These are phyloP conservation scores for Drosophila varians DNA, from an alignment of 1,140 invertebrate species.

Conservation along the genomic window DNA sequence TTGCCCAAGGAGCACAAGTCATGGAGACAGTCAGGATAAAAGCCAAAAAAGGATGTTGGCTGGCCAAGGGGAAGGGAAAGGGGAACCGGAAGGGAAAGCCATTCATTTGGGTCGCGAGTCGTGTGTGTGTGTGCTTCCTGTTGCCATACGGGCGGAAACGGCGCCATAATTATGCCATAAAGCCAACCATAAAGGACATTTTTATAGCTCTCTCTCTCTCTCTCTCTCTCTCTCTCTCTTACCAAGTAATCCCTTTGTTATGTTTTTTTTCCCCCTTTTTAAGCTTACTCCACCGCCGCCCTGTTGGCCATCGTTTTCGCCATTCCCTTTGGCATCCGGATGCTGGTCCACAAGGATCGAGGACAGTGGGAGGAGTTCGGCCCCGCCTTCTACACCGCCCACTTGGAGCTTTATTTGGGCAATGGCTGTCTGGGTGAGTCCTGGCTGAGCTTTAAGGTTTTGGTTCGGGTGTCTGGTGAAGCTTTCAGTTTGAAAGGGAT, in stretches of 20 bases:
- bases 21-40: slow-evolving; percentile 1
- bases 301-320: slow-evolving; percentile 89
- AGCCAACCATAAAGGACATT: slow-evolving; percentile 66
- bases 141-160: slow-evolving; percentile 49
- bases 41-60: slow-evolving; percentile 4
- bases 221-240: background rate
- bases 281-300: slow-evolving; percentile 89
- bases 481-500: background rate
- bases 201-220: slow-evolving; percentile 25
- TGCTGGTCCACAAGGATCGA: slow-evolving; percentile 87
- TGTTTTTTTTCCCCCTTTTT: background rate
- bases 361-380: slow-evolving; percentile 87
- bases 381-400: slow-evolving; percentile 89
- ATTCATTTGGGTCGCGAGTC: slow-evolving; percentile 54
- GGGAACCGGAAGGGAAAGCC: slow-evolving; percentile 56
- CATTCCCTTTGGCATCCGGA: slow-evolving; percentile 88
- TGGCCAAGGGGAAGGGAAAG: background rate
- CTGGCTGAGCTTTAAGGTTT: slow-evolving; percentile 10
- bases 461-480: background rate
- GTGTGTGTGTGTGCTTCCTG: slow-evolving; percentile 39
- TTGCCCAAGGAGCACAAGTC: slow-evolving; percentile 2
- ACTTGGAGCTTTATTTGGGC: slow-evolving; percentile 89
- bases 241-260: background rate
- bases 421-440: slow-evolving; percentile 88
- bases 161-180: slow-evolving; percentile 76